Base-by-base conservation (phyloP, 1,140 invertebrate species). In the Ceratina calcarata region DNA sequence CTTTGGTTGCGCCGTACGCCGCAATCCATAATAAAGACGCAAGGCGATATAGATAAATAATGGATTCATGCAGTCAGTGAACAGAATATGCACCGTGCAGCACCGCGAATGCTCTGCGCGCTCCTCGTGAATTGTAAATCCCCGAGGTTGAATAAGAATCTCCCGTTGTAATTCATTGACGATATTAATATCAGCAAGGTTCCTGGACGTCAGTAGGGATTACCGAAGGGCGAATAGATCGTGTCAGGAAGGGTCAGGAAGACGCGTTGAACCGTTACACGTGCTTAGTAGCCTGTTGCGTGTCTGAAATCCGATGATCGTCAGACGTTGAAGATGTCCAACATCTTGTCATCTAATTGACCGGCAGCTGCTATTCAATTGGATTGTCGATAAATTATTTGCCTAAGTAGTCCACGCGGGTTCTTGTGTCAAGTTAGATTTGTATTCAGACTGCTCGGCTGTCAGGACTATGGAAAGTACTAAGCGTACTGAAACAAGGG, bases 261-360 rank as follows among this genome's bases (percentile, higher is more conserved):
- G 73, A 49, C 22, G 37, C 10, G 24, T n/a, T 57, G 2, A 57
- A 60, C 53, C 53, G 68, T 76, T 68, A 76, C 64, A 76, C 64
- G 73, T 76, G 73, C 64, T 76, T 16, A 68, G 22, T 45, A 15
- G 53, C 2, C 13, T 27, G 62, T 24, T 20, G 22, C 57, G 37
- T 57, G 13, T 32, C n/a, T 24, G n/a, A 68, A 53, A 4, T 76
- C 37, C 13, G 45, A 55, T 45, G 32, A 60, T 68, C 53, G 45
- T 76, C 15, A 32, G 62, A 45, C 62, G n/a, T 49, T 45, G 7
- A 20, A 76, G 32, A 49, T 16, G 64, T 37, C 57, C 13, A n/a
- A 62, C 60, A 64, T 20, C 49, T 15, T 65, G 45, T 55, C 16
- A 6, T 18, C 2, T n/a, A 22, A 37, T 58, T 15, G 37, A 0